Evolutionary conservation across 2,888 invertebrate species (phyloP).

Genomic region (Eugnorisma glareosa): DNA sequence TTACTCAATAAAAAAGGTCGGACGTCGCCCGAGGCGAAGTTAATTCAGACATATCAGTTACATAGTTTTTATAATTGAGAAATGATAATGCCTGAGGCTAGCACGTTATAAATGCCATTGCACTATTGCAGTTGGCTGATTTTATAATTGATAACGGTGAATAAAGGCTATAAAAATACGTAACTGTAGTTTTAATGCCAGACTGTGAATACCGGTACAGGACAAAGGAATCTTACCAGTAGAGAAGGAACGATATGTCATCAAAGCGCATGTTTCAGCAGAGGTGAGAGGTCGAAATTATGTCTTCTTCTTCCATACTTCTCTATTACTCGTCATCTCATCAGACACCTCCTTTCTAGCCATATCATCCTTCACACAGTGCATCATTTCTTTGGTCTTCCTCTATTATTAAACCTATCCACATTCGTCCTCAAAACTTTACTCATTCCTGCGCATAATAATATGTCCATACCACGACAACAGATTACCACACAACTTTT

Average conservation of each 20-base stretch:
- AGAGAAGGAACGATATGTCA: neutral
- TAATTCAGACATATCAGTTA: neutral
- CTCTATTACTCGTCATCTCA: neutral
- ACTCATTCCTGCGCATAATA: too few species aligned
- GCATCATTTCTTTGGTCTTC: too few species aligned
- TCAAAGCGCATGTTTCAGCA: neutral
- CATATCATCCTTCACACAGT: too few species aligned
- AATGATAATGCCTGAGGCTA: constrained; percentile 13
- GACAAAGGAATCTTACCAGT: neutral
- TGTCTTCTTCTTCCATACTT: neutral
- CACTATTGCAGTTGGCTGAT: constrained; percentile 30
- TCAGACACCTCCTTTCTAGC: neutral
- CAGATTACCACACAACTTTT: too few species aligned
- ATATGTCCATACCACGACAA: too few species aligned
- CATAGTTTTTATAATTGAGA: constrained; percentile 11
- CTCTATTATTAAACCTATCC: too few species aligned
- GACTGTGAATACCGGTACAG: neutral
- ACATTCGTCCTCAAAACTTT: too few species aligned
- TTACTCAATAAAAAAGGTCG: constrained; percentile 35
- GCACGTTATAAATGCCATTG: constrained; percentile 28
- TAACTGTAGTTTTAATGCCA: constrained; percentile 3
- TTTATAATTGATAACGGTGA: constrained; percentile 18
- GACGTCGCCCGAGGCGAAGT: constrained; percentile 7
- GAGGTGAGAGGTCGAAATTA: neutral
- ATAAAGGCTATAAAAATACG: neutral